phyloP scores from a whole-genome alignment of 1,140 invertebrate species.

The Brachionus calyciflorus region DNA sequence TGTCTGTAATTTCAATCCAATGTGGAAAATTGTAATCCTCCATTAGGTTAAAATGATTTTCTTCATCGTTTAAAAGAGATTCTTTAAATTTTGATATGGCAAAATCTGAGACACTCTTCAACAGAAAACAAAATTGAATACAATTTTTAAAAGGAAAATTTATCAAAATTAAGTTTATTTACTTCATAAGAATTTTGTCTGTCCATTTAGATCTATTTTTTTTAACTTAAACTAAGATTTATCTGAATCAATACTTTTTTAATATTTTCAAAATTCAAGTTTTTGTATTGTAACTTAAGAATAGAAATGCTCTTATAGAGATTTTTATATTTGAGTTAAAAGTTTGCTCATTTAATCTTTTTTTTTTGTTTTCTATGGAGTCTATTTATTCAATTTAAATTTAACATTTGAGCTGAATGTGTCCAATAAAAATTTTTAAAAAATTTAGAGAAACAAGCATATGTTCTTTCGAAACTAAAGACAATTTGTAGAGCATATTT shows the following conservation, averaged over 20 bases:
- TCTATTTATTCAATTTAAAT: slow-evolving; percentile 35
- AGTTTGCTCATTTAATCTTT: not conserved
- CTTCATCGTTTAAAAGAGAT: not conserved
- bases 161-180: not conserved
- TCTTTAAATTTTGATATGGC: slow-evolving; percentile 32
- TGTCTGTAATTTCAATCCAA: slow-evolving; percentile 37
- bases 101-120: not conserved
- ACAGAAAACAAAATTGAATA: not conserved
- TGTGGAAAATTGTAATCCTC: slow-evolving; percentile 11
- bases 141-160: too few relatives aligned
- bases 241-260: not conserved
- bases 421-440: too few relatives aligned
- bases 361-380: too few relatives aligned
- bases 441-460: too few relatives aligned
- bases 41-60: not conserved
- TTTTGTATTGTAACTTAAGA: not conserved
- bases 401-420: not conserved
- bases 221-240: not conserved
- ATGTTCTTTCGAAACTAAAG: too few relatives aligned
- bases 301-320: not conserved
- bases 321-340: too few relatives aligned
- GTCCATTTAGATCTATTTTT: not conserved
- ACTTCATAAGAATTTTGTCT: not conserved
- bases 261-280: too few relatives aligned
- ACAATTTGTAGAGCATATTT: too few relatives aligned